These are phyloP conservation scores for Drosophila mercatorum DNA, from an alignment of 2,888 invertebrate species.

Conservation along the genomic window DNA sequence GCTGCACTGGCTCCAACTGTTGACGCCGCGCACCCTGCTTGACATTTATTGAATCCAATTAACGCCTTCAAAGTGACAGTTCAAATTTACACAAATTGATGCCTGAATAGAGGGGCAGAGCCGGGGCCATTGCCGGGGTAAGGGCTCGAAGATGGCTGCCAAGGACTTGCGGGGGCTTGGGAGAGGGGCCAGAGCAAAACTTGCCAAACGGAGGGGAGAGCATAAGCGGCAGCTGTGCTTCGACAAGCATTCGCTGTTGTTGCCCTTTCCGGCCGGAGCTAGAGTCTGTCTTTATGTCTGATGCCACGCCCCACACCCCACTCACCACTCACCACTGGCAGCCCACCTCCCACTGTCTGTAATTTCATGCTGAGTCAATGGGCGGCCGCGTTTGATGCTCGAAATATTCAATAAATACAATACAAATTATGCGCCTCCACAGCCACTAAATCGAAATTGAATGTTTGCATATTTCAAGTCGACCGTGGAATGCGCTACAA, in stretches of 20 bases:
- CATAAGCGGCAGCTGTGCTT: slow-evolving; percentile 10
- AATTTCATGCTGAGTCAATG: slow-evolving; percentile 67
- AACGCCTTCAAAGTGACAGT: slow-evolving; percentile 81
- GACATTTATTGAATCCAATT: slow-evolving; percentile 79
- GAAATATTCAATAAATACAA: slow-evolving; percentile 80
- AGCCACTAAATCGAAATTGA: slow-evolving; percentile 57
- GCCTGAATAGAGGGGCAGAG: slow-evolving; percentile 16
- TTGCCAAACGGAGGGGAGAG: slow-evolving; percentile 3
- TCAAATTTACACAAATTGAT: slow-evolving; percentile 81
- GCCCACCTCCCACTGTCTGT: slow-evolving; percentile 6
- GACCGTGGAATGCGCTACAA: slow-evolving; percentile 69
- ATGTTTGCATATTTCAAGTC: slow-evolving; percentile 79
- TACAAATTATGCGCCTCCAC: slow-evolving; percentile 63
- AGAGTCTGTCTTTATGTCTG: neutral
- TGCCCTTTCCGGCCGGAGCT: neutral
- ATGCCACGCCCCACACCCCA: too few species aligned
- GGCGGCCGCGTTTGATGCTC: slow-evolving; percentile 61
- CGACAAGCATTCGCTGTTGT: slow-evolving; percentile 10
- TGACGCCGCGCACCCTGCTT: slow-evolving; percentile 44
- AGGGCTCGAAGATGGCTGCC: neutral
- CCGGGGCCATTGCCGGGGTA: neutral
- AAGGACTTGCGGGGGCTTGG: too few species aligned
- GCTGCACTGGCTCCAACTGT: slow-evolving; percentile 33
- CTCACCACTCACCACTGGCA: neutral
- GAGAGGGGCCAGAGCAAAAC: neutral